Evolutionary conservation across 2,113 vertebrate genomes (phyloP).

Genomic region (Catharus minimus): DNA sequence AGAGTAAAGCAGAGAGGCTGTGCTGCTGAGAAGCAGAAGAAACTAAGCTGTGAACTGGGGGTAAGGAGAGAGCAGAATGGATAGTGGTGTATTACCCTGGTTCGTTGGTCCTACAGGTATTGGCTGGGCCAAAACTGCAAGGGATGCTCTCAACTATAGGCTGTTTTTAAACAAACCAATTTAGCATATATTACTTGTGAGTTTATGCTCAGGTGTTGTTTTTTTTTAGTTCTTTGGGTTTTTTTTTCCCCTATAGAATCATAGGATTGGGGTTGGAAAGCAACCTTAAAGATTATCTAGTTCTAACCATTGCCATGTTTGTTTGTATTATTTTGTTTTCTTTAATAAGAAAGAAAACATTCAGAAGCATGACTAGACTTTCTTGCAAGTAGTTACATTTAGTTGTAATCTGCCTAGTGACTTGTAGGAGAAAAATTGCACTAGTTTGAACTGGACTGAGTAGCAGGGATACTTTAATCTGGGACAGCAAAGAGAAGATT

Average conservation of each 20-base stretch:
- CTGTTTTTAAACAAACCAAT: not conserved
- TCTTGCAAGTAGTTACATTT: not conserved
- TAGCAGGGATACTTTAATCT: slow-evolving; percentile 8
- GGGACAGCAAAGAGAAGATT: slow-evolving; percentile 24
- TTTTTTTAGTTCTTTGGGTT: not conserved
- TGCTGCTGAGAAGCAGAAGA: not conserved
- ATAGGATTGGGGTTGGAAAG: not conserved
- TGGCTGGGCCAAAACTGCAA: not conserved
- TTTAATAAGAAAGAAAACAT: not conserved
- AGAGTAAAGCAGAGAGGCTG: not conserved
- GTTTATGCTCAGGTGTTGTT: not conserved
- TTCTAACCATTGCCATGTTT: not conserved
- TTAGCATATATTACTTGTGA: not conserved
- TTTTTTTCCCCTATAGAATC: not conserved
- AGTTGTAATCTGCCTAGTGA: not conserved
- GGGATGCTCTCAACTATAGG: not conserved
- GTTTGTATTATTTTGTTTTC: not conserved
- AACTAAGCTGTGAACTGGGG: rapidly evolving
- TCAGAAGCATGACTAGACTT: not conserved
- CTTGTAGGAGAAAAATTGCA: not conserved
- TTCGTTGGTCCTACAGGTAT: not conserved
- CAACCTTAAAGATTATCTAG: not conserved
- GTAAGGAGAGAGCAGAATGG: not conserved
- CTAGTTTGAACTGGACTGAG: slow-evolving; percentile 18
- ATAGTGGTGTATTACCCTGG: not conserved